phyloP scores from a whole-genome alignment of 92 coral and sea anemone species.

The Epizoanthus illoricatus region DNA sequence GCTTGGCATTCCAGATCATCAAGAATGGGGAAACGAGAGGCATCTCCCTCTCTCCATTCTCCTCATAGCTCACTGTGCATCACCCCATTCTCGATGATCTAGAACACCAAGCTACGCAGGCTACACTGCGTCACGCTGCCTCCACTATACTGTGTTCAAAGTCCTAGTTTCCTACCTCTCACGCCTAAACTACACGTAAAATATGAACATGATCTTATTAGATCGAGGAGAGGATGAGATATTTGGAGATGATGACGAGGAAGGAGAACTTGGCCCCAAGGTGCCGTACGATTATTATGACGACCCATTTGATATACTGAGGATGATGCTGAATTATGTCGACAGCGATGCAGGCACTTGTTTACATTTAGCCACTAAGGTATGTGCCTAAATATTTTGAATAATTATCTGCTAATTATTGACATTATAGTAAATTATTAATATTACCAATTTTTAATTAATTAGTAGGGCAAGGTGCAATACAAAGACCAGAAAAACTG shows the following conservation, averaged over 20 bases:
- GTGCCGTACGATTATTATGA: conserved; percentile 90
- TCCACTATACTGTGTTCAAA: too few relatives aligned
- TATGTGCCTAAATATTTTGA: conserved; percentile 7
- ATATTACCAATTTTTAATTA: neutral
- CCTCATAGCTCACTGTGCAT: too few relatives aligned
- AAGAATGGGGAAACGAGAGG: too few relatives aligned
- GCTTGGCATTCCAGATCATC: too few relatives aligned
- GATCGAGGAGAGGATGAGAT: conserved; percentile 94
- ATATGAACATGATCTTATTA: neutral
- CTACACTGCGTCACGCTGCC: too few relatives aligned
- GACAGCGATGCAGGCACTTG: conserved; percentile 97
- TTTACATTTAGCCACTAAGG: conserved; percentile 95
- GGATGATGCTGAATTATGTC: conserved; percentile 88
- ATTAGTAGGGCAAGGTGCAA: too few relatives aligned
- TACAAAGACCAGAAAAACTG: too few relatives aligned
- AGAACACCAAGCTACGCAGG: too few relatives aligned
- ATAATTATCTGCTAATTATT: neutral
- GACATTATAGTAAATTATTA: neutral
- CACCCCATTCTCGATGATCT: too few relatives aligned
- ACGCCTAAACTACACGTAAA: neutral
- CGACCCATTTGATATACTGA: conserved; percentile 92
- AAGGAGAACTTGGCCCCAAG: conserved; percentile 66
- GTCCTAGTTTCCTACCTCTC: too few relatives aligned
- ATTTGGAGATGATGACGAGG: conserved; percentile 94
- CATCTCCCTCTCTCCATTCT: too few relatives aligned